phyloP scores from a whole-genome alignment of 2,113 vertebrate genomes.

The Chloropsis cyanopogon region DNA sequence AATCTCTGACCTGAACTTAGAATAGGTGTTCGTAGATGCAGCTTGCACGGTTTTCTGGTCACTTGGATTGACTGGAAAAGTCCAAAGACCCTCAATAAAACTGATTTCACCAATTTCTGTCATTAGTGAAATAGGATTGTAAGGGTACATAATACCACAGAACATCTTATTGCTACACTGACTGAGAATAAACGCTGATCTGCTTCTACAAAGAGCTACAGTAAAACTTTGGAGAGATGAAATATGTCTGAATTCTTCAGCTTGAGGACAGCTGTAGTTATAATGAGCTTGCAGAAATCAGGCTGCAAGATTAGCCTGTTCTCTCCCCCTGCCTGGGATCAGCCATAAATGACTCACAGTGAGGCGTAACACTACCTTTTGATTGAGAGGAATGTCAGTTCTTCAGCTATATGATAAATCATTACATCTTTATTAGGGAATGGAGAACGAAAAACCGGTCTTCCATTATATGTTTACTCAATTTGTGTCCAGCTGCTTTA shows the following conservation, averaged over 20 bases:
- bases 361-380: slow-evolving; percentile 32
- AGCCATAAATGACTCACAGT: background rate
- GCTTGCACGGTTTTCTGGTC: background rate
- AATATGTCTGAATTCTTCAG: slow-evolving; percentile 15
- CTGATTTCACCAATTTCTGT: background rate
- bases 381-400: slow-evolving; percentile 18
- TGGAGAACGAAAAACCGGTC: background rate
- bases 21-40: background rate
- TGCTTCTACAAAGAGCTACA: slow-evolving; percentile 11
- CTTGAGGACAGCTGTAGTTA: slow-evolving; percentile 47
- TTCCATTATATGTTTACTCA: slow-evolving; percentile 13
- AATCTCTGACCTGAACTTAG: background rate
- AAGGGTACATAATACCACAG: background rate
- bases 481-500: slow-evolving; percentile 58
- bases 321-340: background rate
- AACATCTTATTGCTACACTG: background rate
- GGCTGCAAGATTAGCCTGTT: slow-evolving; percentile 12
- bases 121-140: background rate
- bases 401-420: slow-evolving; percentile 9
- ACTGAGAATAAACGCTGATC: background rate
- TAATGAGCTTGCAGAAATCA: slow-evolving; percentile 19
- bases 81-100: background rate
- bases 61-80: background rate
- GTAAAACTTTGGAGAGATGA: background rate
- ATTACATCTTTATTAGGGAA: slow-evolving; percentile 36